Evolutionary conservation across 2,797 vertebrate species (phyloP).

Genomic region (Typhlichthys eigenmanni): DNA sequence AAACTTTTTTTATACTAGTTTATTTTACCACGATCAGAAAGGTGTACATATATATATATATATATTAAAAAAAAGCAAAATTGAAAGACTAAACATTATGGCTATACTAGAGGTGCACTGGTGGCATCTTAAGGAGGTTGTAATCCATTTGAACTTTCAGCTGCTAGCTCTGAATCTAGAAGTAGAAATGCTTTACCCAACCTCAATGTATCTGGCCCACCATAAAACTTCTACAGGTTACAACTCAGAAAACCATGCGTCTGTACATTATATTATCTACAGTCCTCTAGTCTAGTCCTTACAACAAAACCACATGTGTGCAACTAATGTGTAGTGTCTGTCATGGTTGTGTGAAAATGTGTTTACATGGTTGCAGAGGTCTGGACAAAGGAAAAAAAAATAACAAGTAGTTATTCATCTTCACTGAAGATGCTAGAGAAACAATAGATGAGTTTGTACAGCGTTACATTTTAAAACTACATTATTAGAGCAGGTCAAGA

Average conservation of each 20-base stretch:
- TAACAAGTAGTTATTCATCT: constrained; percentile 40
- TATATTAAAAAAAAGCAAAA: too few species aligned
- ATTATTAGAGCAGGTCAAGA: constrained; percentile 47
- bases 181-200: constrained; percentile 17
- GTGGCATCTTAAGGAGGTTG: too few species aligned
- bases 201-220: constrained; percentile 61
- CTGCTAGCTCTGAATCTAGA: not conserved
- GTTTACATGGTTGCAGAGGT: constrained; percentile 29
- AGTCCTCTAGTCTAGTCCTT: constrained; percentile 19
- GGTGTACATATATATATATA: too few species aligned
- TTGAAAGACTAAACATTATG: too few species aligned
- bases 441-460: constrained; percentile 26
- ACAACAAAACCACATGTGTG: constrained; percentile 3
- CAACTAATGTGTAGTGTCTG: not conserved
- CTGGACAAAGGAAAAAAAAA: constrained; percentile 27
- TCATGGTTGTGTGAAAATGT: constrained; percentile 56
- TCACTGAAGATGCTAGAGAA: constrained; percentile 63
- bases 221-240: constrained; percentile 49
- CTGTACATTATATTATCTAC: constrained; percentile 43
- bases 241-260: constrained; percentile 33
- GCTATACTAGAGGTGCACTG: too few species aligned
- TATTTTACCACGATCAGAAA: too few species aligned
- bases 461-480: constrained; percentile 7
- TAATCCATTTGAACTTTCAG: not conserved
- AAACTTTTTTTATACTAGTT: too few species aligned